Base-by-base conservation (phyloP, 1,140 invertebrate genomes). In the Leptoteleia sp. region DNA sequence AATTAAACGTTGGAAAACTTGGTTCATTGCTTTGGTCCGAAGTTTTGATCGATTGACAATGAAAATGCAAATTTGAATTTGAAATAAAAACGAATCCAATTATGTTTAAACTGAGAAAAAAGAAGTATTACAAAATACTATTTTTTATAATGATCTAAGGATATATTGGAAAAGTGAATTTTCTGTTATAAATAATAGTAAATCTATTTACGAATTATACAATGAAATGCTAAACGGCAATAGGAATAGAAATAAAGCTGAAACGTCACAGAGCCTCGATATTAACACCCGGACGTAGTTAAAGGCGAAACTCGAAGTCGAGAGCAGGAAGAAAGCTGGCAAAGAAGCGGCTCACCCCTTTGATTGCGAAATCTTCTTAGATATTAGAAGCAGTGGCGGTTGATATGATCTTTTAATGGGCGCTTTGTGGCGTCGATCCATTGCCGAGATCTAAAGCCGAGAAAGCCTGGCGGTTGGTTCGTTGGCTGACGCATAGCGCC, bases 371-470 rank as follows among this genome's bases (percentile, higher is more conserved):
- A 83, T 83, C 76, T 84, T 82, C 72, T 75, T 61, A 76, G 76
- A 82, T 84, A 79, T 86, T 81, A 84, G 79, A 83, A 84, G 80
- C 81, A 73, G 79, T 67, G 80, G 68, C 73, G 81, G 80, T 81
- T 84, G 88, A 90, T 89, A 89, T 89, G 87, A 89, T 90, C 89
- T 88, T 89, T 90, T 89, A 90, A 89, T 89, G 86, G 87, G 77
- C 65, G 87, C 88, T 89, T 90, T 90, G 88, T 88, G 88, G 88
- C 80, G 72, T 81, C 85, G 82, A 89, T 88, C 85, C 86, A 88
- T 88, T 83, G 86, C 83, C 45, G 80, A 86, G 87, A 88, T 89
- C 87, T 86, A 86, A 85, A 78, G 77, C 77, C 65, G 55, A 84
- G 83, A 82, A 87, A 83, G 65, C 25, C 50, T 50, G 78, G 3